Evolutionary conservation across 2,113 vertebrate species (phyloP), one percentile per base, ranked within the genome.

Genomic region (Lampris megalopsis): DNA sequence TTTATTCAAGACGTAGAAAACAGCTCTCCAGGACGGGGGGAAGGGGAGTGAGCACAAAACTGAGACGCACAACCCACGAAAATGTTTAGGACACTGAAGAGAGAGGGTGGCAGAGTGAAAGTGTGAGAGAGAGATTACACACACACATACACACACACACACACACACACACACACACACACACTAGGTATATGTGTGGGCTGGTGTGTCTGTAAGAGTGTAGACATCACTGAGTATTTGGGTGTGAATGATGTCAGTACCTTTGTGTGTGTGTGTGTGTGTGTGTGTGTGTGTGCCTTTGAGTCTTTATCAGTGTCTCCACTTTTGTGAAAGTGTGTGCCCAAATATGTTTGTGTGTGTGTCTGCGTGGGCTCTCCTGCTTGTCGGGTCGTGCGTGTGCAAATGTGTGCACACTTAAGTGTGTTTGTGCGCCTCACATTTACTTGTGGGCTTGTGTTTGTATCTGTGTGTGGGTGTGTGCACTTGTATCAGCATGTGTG

Each of bases 281-380:
- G 45, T 66, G 63, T 49, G 63, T 8, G 63, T 66, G 63, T 66
- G 63, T 68, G 49, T 53, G 65, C 4, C 49, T 63, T 11, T n/a
- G 40, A 3, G 40, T 68, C 40, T 13, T 38, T 49, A n/a, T 56
- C n/a, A 41, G 41, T n/a, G n/a, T 36, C 1, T 36, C 4, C 50
- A 13, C 50, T 36, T 43, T 35, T 24, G 24, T 24, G 24, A 24
- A 24, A 24, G 24, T 24, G 24, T 24, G 24, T 24, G 24, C 24
- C 24, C 24, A 24, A 24, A 24, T 24, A 24, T 24, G 10, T 57
- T n/a, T 57, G 13, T 57, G 54, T 57, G 54, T 57, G 7, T 62
- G 7, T 42, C 1, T 62, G 8, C 11, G 37, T 42, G 9, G 41
- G 38, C 37, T 3, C 1, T 45, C 38, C 5, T 56, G 35, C 47